Base-by-base conservation (phyloP, 2,888 invertebrate genomes). In the Neoaliturus tenellus region DNA sequence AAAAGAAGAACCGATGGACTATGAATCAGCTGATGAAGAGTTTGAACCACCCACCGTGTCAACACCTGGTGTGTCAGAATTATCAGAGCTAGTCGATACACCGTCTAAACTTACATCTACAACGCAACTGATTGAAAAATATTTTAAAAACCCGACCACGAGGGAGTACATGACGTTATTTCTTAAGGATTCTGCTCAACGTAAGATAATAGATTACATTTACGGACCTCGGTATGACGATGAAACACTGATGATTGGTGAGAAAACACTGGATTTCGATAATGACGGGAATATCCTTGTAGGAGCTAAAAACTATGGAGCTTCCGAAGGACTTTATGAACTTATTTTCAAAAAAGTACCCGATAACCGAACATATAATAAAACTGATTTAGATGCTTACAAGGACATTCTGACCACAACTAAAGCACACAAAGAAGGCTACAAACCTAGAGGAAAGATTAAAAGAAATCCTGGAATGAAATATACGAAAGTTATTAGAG, bases 321-420 rank as follows among this genome's bases (percentile, higher is more conserved):
- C 20, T 35, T 41, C 39, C 6, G 20, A 31, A n/a, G 81, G 81
- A 8, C 28, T 81, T 5, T 81, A 41, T 14, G 67, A 81, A 31
- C 44, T 81, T 25, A 25, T 81, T 3, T 81, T 81, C 39, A 67
- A 39, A 28, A 35, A 20, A 23, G 8, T 17, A 25, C 81, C 81
- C 25, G 55, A 81, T 20, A 25, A 69, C 6, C 8, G 35, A 12
- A 12, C 20, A 2, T 81, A 62, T 10, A 23, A 10, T 10, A 0
- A 39, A 5, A 20, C 31, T 12, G 62, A 81, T 69, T 51, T 80
- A 3, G 2, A 33, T 28, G 33, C 44, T 1, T 81, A 81, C 41
- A 81, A 62, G 35, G 20, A 33, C 20, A 67, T 67, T 6, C 28
- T 31, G 6, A 20, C 14, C n/a, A 14, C 33, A 6, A 35, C 80